These are phyloP conservation scores for Drosophila neutralis DNA, from an alignment of 2,888 invertebrate species.

Conservation along the genomic window DNA sequence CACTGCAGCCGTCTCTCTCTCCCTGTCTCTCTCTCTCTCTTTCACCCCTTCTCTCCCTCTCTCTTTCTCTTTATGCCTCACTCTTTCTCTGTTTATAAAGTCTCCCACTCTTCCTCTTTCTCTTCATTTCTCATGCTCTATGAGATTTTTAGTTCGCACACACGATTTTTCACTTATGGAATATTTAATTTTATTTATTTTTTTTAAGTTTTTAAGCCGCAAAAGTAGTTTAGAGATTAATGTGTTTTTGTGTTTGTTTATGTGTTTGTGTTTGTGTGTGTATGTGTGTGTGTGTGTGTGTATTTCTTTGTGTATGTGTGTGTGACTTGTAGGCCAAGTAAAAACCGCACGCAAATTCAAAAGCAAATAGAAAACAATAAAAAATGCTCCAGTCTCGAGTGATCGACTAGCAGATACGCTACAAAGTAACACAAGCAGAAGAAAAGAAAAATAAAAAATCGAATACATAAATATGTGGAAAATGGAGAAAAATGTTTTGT, in stretches of 20 bases:
- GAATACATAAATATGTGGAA: background rate
- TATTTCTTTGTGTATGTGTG: constrained; percentile 4
- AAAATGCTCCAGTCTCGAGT: background rate
- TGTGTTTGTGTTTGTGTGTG: background rate
- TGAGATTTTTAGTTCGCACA: constrained; percentile 24
- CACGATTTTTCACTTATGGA: constrained; percentile 39
- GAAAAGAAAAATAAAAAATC: background rate
- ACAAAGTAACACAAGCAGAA: background rate
- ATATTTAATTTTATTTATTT: constrained; percentile 17
- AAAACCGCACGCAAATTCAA: constrained; percentile 40
- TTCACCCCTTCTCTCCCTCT: background rate
- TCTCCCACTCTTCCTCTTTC: constrained; percentile 5
- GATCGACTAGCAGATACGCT: constrained; percentile 14
- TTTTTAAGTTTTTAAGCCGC: constrained; percentile 45
- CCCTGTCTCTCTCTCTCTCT: constrained; percentile 6
- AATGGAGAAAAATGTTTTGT: background rate
- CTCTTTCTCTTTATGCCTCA: constrained; percentile 5
- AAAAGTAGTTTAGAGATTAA: constrained; percentile 44
- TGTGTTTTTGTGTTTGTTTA: background rate
- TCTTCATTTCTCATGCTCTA: constrained; percentile 9
- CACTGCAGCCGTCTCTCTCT: constrained; percentile 38
- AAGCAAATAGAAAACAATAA: constrained; percentile 28
- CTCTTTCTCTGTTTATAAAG: constrained; percentile 8
- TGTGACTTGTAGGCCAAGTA: constrained; percentile 44
- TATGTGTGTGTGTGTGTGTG: background rate